phyloP scores from a whole-genome alignment of 2,797 vertebrate species.

The Xenopus petersii region DNA sequence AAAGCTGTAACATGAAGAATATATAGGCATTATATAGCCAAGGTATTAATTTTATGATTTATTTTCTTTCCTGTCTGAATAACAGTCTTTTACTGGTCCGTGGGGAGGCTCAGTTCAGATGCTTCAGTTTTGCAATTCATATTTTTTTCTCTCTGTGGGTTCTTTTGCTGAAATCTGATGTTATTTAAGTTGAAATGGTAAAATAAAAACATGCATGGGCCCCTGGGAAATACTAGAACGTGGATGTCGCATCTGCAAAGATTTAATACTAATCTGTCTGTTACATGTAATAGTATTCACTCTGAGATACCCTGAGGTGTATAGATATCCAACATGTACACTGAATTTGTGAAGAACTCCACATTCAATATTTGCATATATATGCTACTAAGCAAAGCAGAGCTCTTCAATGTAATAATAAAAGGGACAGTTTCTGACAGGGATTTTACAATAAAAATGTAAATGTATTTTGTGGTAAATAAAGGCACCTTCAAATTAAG shows the following conservation, averaged over 20 bases:
- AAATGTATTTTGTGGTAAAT: no score
- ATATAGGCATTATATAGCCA: slow-evolving; percentile 41
- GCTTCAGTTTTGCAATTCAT: slow-evolving; percentile 40
- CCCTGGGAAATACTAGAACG: not conserved
- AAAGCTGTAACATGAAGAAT: slow-evolving; percentile 20
- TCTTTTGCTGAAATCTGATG: slow-evolving; percentile 29
- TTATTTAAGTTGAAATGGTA: slow-evolving; percentile 28
- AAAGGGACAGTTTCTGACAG: no score
- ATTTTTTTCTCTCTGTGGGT: slow-evolving; percentile 38
- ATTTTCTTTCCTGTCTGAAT: slow-evolving; percentile 48
- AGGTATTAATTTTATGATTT: slow-evolving; percentile 48
- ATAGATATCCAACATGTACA: slow-evolving; percentile 6
- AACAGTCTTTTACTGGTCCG: slow-evolving; percentile 37
- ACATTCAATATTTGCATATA: no score
- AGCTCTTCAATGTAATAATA: no score
- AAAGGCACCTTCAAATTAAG: no score
- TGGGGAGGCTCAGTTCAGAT: slow-evolving; percentile 34
- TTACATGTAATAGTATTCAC: slow-evolving; percentile 2
- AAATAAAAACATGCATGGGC: slow-evolving; percentile 30
- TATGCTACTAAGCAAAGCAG: no score
- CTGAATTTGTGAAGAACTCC: not conserved
- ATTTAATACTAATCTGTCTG: slow-evolving; percentile 27
- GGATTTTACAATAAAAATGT: no score
- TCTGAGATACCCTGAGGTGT: not conserved
- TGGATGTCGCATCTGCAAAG: slow-evolving; percentile 25